Evolutionary conservation across 2,113 vertebrate genomes (phyloP).

Genomic region (Tychaedon coryphoeus): DNA sequence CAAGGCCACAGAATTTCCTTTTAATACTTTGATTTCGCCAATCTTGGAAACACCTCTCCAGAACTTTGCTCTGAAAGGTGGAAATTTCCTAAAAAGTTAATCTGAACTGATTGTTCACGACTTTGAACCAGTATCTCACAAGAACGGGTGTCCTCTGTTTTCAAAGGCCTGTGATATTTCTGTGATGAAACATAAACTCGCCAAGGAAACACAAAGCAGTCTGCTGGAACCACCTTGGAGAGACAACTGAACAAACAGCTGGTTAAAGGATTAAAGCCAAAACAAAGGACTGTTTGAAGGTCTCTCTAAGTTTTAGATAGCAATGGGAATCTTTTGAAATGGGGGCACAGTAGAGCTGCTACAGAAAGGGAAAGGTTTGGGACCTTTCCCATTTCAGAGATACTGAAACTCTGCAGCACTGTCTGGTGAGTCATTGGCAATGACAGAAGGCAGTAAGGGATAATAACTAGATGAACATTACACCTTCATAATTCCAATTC

Average conservation of each 20-base stretch:
- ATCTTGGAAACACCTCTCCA: not conserved
- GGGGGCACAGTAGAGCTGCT: not conserved
- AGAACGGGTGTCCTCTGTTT: not conserved
- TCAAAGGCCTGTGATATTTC: conserved; percentile 26
- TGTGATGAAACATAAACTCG: conserved; percentile 43
- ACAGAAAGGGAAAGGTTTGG: conserved; percentile 12
- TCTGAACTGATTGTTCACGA: not conserved
- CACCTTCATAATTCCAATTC: not conserved
- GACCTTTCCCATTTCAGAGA: conserved; percentile 43
- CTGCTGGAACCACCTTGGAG: conserved; percentile 6
- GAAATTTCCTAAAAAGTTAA: conserved; percentile 30
- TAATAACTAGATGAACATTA: conserved; percentile 19
- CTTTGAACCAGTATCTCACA: not conserved
- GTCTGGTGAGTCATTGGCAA: conserved; percentile 4
- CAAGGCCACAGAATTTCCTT: not conserved
- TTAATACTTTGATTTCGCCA: not conserved
- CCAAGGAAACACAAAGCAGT: conserved; percentile 54
- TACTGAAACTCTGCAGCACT: conserved; percentile 8
- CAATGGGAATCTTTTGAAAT: conserved; percentile 45
- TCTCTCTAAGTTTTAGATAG: conserved; percentile 33
- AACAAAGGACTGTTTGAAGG: conserved; percentile 61
- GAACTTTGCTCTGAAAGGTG: not conserved
- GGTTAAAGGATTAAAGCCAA: conserved; percentile 60
- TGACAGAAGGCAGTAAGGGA: not conserved
- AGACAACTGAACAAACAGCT: conserved; percentile 57